Evolutionary conservation across 2,113 vertebrate genomes (phyloP), one percentile per base, ranked within the genome.

Genomic region (Cryptomyrus ogoouensis): DNA sequence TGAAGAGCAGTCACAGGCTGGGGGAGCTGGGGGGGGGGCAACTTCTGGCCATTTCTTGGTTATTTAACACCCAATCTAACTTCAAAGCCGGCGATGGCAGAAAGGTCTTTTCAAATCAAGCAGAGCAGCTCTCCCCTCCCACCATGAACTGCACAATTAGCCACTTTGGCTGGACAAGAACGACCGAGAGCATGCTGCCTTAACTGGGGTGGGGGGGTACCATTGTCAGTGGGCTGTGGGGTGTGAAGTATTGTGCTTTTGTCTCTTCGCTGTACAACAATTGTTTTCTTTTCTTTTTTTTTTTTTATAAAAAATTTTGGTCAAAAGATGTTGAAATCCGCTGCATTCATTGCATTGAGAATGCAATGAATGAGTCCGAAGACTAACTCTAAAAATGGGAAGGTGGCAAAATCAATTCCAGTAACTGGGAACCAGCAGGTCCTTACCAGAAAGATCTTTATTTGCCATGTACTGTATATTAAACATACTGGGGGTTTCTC

Each of bases 61-160:
- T 96, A 95, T 95, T 95, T 95, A 96, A 96, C 93, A 93, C 89
- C 93, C 93, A 94, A 94, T 95, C 93, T 88, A 92, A 95, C 93
- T 92, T 92, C 92, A 93, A 93, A 91, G 93, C 91, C 92, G 74
- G 90, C 91, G 92, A 93, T 85, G 90, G 93, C 90, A 91, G 89
- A 0, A 90, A 88, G 8, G 80, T 90, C 88, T 87, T 66, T 88
- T 91, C 62, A 90, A 90, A 93, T 94, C 92, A 94, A 90, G 93
- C 88, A 83, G 88, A 83, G 80, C 88, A 21, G 89, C 85, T 89
- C 56, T 88, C 88, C 70, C 84, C 80, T 70, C 80, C 85, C 89
- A 56, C 90, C 91, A 91, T 50, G 8, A 49, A 89, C 86, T 87
- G 88, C 89, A 90, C 91, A 93, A 93, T 93, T 93, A 93, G 86